Percentiles rank a stretch among this genome's conserved stretches.
Conservation (phyloP, 2,113 vertebrate genomes). For the Crotalus helleri region DNA sequence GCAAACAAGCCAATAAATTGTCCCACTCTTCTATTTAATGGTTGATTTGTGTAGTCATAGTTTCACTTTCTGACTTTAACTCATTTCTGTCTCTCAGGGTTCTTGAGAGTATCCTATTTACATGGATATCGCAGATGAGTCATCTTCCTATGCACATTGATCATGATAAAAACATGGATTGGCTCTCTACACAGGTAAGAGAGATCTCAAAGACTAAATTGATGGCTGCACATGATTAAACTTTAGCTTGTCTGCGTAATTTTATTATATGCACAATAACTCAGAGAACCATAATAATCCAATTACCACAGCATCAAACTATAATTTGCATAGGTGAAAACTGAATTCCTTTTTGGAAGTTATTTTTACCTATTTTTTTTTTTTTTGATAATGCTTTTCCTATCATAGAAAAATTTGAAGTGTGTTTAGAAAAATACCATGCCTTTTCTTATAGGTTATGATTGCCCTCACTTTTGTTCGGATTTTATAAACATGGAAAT, state of each 20-base stretch:
- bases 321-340: background rate
- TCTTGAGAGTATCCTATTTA: constrained; percentile 71
- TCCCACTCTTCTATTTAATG: background rate
- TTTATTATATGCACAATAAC: background rate
- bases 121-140: constrained; percentile 72
- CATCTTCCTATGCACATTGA: constrained; percentile 70
- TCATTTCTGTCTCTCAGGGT: constrained; percentile 51
- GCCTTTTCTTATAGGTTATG: no score
- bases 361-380: no score
- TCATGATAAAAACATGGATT: constrained; percentile 72
- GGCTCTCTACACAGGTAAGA: constrained; percentile 76
- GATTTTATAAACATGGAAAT: no score
- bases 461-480: no score
- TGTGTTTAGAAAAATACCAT: no score
- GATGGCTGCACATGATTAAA: background rate
- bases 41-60: background rate
- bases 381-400: no score
- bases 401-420: no score
- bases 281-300: background rate
- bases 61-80: background rate
- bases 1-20: background rate
- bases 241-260: background rate
- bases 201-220: rapidly evolving
- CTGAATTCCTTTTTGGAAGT: no score
- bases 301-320: background rate